phyloP scores from a whole-genome alignment of 30 jellyfish, hydroid and myxozoan species.

The Catostylus mosaicus region DNA sequence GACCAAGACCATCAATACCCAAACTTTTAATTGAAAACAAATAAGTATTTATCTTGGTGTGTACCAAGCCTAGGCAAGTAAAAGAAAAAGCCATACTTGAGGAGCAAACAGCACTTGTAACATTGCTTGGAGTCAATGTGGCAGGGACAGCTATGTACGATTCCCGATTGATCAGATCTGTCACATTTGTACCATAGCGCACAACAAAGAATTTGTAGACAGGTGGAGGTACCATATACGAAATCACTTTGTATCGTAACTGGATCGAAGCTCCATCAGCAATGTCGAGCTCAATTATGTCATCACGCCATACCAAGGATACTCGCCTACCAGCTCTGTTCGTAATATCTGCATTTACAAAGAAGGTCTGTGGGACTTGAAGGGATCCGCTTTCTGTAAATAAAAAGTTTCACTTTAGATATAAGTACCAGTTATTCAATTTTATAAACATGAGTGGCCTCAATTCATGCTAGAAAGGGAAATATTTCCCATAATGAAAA shows the following conservation, averaged over 20 bases:
- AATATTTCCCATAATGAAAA: too few species aligned
- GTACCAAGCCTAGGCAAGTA: background rate
- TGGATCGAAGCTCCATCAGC: constrained; percentile 85
- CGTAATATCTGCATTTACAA: constrained; percentile 68
- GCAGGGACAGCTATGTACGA: constrained; percentile 61
- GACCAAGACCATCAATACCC: too few species aligned
- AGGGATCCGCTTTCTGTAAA: constrained; percentile 57
- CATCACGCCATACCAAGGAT: constrained; percentile 97
- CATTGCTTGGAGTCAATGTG: constrained; percentile 22
- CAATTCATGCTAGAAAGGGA: too few species aligned
- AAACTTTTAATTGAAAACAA: background rate
- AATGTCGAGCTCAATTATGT: constrained; percentile 83
- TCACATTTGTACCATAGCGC: constrained; percentile 87
- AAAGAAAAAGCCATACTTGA: constrained; percentile 64
- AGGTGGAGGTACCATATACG: constrained; percentile 80
- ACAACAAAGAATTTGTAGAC: constrained; percentile 73
- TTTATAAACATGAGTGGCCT: too few species aligned
- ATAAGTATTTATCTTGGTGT: background rate
- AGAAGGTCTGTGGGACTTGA: constrained; percentile 62
- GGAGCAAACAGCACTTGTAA: constrained; percentile 75
- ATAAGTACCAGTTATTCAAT: too few species aligned
- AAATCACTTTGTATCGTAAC: constrained; percentile 63
- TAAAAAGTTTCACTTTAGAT: too few species aligned
- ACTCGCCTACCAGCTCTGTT: constrained; percentile 92
- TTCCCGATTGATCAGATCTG: constrained; percentile 82